Percentiles rank a stretch among this genome's conserved stretches.
These are phyloP conservation scores for Cynopterus sphinx DNA, from an alignment of 2,797 vertebrate genomes.

Conservation along the genomic window DNA sequence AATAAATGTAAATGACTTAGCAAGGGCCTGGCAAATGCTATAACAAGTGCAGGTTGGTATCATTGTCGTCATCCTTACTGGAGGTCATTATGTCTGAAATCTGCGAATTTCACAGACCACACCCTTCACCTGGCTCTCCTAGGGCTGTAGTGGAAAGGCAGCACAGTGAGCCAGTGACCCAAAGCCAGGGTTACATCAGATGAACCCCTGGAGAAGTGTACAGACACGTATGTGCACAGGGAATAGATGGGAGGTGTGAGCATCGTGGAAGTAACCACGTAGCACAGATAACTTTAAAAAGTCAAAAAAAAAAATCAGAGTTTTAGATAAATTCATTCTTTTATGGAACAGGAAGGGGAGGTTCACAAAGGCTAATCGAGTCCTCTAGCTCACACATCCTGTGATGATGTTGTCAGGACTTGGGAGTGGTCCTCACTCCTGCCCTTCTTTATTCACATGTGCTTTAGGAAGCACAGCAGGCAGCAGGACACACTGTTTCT, in stretches of 20 bases:
- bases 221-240: fast-evolving
- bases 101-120: background rate
- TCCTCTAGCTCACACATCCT: background rate
- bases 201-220: background rate
- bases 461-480: background rate
- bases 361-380: background rate
- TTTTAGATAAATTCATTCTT: too few species aligned
- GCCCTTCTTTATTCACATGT: background rate
- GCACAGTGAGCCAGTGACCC: background rate
- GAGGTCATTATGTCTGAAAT: background rate
- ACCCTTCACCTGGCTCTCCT: background rate
- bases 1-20: background rate
- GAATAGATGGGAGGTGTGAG: background rate
- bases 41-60: background rate
- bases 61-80: background rate
- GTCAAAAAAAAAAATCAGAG: too few species aligned
- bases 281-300: too few species aligned
- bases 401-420: background rate
- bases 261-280: background rate
- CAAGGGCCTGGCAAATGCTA: background rate
- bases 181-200: background rate
- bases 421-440: background rate
- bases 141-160: background rate
- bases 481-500: background rate
- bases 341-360: background rate